A percentile compares a stretch with the other conserved stretches of the same genome.
Evolutionary conservation across 2,797 vertebrate species (phyloP).

Genomic region (Odontamblyopus rebecca): DNA sequence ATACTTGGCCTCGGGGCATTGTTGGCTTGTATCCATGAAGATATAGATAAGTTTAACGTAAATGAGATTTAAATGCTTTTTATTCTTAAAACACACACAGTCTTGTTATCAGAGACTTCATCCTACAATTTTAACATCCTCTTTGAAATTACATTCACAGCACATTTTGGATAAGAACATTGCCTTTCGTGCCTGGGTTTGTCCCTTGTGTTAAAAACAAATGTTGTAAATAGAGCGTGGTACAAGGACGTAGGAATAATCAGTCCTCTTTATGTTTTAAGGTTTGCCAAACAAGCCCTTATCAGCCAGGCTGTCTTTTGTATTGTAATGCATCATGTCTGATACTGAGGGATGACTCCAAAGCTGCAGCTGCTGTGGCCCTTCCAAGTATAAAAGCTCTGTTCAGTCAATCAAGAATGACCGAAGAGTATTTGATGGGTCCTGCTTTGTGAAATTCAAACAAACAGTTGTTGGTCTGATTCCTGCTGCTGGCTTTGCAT

Average conservation of each 20-base stretch:
- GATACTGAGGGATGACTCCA: not conserved
- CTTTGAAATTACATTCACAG: not conserved
- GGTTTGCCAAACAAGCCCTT: slow-evolving; percentile 5
- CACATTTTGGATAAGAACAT: not conserved
- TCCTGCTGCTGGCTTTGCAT: not conserved
- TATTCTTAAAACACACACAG: not conserved
- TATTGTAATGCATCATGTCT: not conserved
- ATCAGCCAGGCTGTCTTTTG: not conserved
- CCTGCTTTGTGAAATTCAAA: not conserved
- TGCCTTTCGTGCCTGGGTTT: not conserved
- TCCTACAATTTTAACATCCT: not conserved
- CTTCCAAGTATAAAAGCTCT: not conserved
- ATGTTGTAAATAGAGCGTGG: not conserved
- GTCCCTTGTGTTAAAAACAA: slow-evolving; percentile 9
- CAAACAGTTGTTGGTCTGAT: not conserved
- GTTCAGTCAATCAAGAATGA: not conserved
- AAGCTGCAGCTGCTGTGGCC: slow-evolving; percentile 1
- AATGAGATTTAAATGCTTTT: too few species aligned
- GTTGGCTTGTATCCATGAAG: not conserved
- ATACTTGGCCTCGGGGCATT: too few species aligned
- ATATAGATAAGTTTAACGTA: not conserved
- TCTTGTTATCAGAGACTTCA: not conserved
- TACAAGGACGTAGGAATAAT: slow-evolving; percentile 10
- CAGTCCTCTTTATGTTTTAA: slow-evolving; percentile 4
- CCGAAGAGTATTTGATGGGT: not conserved